Conservation (phyloP, 2,113 vertebrate genomes). For the Macheiramphus alcinus region DNA sequence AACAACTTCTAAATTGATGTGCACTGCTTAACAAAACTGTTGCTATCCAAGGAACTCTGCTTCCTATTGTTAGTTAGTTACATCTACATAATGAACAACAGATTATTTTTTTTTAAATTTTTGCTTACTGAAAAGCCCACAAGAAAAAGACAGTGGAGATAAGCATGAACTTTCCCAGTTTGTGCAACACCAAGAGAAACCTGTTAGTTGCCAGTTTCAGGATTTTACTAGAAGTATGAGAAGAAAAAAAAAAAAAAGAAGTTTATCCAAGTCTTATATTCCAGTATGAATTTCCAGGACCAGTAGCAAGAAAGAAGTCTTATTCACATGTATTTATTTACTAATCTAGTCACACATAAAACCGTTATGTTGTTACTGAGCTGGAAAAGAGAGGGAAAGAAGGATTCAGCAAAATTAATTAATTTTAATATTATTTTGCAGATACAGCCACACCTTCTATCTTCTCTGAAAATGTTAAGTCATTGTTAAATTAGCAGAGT, state of each 20-base stretch:
- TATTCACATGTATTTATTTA: not conserved
- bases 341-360: not conserved
- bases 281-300: not conserved
- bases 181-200: not conserved
- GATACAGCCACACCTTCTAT: not conserved
- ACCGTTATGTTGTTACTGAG: not conserved
- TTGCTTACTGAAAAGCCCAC: not conserved
- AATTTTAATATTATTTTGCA: not conserved
- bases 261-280: not conserved
- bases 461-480: not conserved
- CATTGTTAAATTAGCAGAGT: not conserved
- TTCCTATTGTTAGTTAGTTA: not conserved
- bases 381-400: not conserved
- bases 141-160: not conserved
- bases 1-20: not conserved
- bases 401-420: not conserved
- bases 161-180: not conserved
- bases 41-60: not conserved
- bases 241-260: accelerated
- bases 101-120: not conserved
- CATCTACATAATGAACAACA: not conserved
- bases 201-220: not conserved
- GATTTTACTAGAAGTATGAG: not conserved
- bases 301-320: not conserved
- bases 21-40: not conserved